These are phyloP conservation scores for Ptilonorhynchus violaceus DNA, from an alignment of 2,113 vertebrate genomes.

Conservation along the genomic window DNA sequence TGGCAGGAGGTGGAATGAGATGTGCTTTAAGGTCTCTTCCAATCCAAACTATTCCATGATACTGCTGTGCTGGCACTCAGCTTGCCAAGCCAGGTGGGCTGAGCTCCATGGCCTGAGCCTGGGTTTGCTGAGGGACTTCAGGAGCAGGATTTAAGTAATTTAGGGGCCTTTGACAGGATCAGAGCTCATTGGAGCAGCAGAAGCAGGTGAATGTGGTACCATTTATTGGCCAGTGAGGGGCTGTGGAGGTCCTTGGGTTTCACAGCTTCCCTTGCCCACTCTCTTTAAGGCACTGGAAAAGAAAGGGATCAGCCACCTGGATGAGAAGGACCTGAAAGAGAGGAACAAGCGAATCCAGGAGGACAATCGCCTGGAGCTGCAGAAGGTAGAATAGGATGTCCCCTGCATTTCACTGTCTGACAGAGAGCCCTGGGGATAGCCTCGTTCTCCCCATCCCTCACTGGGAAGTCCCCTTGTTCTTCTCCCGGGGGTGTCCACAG, in stretches of 20 bases:
- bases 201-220: background rate
- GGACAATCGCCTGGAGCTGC: slow-evolving; percentile 94
- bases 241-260: background rate
- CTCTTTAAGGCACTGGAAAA: slow-evolving; percentile 84
- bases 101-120: background rate
- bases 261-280: background rate
- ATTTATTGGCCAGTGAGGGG: background rate
- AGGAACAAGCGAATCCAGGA: slow-evolving; percentile 95
- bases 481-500: background rate
- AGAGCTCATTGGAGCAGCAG: background rate
- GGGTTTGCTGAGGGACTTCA: background rate
- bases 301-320: slow-evolving; percentile 93
- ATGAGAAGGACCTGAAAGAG: slow-evolving; percentile 95
- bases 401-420: background rate
- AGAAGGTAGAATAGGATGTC: slow-evolving; percentile 80
- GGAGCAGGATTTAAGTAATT: background rate
- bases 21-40: background rate
- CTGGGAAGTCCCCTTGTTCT: background rate
- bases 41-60: background rate
- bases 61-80: rapidly evolving
- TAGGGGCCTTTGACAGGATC: background rate
- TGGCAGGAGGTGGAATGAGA: background rate
- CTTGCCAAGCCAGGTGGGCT: background rate
- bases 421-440: background rate
- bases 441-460: background rate